A percentile compares a stretch with the other conserved stretches of the same genome.
Evolutionary conservation across 2,797 vertebrate species (phyloP).

Genomic region (Lycodopsis pacificus): DNA sequence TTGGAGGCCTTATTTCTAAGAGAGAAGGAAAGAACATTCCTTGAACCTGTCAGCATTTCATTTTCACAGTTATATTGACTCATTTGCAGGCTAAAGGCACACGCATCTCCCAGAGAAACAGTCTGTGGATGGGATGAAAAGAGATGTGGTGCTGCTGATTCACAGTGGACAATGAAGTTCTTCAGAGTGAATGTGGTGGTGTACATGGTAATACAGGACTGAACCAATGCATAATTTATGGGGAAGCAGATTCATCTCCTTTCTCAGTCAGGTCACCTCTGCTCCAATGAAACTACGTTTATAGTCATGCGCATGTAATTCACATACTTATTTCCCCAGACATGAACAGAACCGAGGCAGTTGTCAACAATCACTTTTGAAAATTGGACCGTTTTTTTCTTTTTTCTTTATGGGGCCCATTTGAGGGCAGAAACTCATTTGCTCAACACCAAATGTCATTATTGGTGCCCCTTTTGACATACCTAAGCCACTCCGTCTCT

Average conservation of each 20-base stretch:
- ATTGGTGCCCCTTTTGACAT: conserved; percentile 40
- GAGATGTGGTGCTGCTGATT: conserved; percentile 66
- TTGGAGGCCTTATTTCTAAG: background rate
- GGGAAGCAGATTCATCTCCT: conserved; percentile 55
- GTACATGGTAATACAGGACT: conserved; percentile 30
- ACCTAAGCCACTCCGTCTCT: conserved; percentile 32
- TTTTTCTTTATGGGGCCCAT: conserved; percentile 40
- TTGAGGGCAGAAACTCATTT: conserved; percentile 57
- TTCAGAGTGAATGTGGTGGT: conserved; percentile 38
- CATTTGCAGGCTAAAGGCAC: conserved; percentile 59
- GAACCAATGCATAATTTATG: conserved; percentile 70
- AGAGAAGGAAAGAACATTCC: conserved; percentile 4
- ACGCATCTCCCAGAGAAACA: conserved; percentile 31
- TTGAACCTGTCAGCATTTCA: conserved; percentile 34
- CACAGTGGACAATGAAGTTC: conserved; percentile 64
- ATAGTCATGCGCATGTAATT: conserved; percentile 42
- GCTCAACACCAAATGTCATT: conserved; percentile 52
- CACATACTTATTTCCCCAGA: conserved; percentile 65
- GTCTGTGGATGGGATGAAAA: conserved; percentile 59
- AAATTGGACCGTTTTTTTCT: conserved; percentile 38
- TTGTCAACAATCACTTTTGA: conserved; percentile 63
- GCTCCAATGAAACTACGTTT: conserved; percentile 45
- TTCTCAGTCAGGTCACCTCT: conserved; percentile 26
- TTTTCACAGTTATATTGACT: conserved; percentile 21
- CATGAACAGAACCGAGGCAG: conserved; percentile 26